Evolutionary conservation across 2,888 invertebrate species (phyloP), one percentile per base, ranked within the genome.

Genomic region (Ichneumoninae sp.): DNA sequence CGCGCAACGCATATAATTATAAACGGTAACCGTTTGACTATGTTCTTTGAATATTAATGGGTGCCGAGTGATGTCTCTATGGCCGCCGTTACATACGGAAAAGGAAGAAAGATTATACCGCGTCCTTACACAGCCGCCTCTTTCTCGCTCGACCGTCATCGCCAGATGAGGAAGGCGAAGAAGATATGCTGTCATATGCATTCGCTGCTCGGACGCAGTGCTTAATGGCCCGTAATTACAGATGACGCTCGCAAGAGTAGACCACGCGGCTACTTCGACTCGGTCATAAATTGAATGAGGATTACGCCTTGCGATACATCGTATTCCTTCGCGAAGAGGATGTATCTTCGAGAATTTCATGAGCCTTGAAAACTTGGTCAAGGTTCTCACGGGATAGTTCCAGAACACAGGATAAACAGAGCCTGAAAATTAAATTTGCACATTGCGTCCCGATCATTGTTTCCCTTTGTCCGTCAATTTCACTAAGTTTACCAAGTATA

Each of bases 171-270:
- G 63, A 54, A 66, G 22, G 70, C 66, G 22, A 65, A 52, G 50
- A 69, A 78, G 40, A 76, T 57, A n/a, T 13, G 50, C 60, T 30
- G 40, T 22, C 54, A 26, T 36, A 60, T 65, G 63, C 74, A 44
- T 65, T 60, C 73, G 66, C 81, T 69, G 36, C 54, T 47, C 76
- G 66, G 71, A n/a, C 5, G 40, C 60, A 65, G 60, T 40, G 73
- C 65, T 84, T 86, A 82, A 87, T 86, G 81, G 65, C 60, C 57
- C 63, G 71, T 87, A 85, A 87, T 86, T 83, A 83, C 76, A 81
- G 81, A 81, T 83, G 83, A 78, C 69, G 83, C 50, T 22, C 30
- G 57, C 66, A 83, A 75, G 52, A 71, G 44, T 69, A 33, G 57
- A 76, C 81, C 74, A 70, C 57, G 63, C 22, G 47, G 47, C 63